A percentile compares a stretch with the other conserved stretches of the same genome.
phyloP scores from a whole-genome alignment of 2,797 vertebrate genomes.

The Cottoperca gobio region DNA sequence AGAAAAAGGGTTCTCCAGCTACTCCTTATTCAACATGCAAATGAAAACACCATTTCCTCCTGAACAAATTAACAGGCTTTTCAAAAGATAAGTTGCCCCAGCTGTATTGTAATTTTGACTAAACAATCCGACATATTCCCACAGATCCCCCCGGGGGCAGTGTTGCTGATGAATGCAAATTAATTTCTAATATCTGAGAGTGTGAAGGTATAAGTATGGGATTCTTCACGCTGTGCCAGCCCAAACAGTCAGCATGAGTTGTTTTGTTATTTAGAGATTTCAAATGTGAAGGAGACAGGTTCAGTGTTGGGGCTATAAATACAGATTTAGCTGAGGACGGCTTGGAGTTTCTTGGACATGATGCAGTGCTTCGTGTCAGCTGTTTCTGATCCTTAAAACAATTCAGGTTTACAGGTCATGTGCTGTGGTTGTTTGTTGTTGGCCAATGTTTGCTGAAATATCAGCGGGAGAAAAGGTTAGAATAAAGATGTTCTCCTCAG shows the following conservation, averaged over 20 bases:
- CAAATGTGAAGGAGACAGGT: slow-evolving; percentile 28
- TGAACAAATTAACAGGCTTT: slow-evolving; percentile 86
- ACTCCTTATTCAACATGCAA: slow-evolving; percentile 84
- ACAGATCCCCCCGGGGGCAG: slow-evolving; percentile 61
- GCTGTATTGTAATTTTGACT: slow-evolving; percentile 85
- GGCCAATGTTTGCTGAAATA: slow-evolving; percentile 65
- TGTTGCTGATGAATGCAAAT: slow-evolving; percentile 82
- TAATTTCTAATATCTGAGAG: slow-evolving; percentile 69
- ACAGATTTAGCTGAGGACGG: slow-evolving; percentile 19
- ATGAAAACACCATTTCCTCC: slow-evolving; percentile 82
- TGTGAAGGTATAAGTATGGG: slow-evolving; percentile 64
- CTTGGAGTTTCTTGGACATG: slow-evolving; percentile 14
- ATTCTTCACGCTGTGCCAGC: slow-evolving; percentile 44
- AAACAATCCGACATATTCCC: slow-evolving; percentile 82
- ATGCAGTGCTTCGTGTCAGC: slow-evolving; percentile 10
- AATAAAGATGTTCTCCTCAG: slow-evolving; percentile 73
- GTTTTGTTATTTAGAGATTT: slow-evolving; percentile 40
- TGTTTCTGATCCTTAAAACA: slow-evolving; percentile 33
- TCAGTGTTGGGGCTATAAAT: slow-evolving; percentile 15
- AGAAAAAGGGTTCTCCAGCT: slow-evolving; percentile 73
- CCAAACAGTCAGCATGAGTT: slow-evolving; percentile 28
- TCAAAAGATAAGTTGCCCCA: slow-evolving; percentile 86
- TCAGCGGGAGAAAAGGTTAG: slow-evolving; percentile 69
- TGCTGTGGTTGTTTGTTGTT: slow-evolving; percentile 48
- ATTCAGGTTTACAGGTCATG: slow-evolving; percentile 46